phyloP scores from a whole-genome alignment of 1,140 invertebrate species.

The Brachionus rubens region DNA sequence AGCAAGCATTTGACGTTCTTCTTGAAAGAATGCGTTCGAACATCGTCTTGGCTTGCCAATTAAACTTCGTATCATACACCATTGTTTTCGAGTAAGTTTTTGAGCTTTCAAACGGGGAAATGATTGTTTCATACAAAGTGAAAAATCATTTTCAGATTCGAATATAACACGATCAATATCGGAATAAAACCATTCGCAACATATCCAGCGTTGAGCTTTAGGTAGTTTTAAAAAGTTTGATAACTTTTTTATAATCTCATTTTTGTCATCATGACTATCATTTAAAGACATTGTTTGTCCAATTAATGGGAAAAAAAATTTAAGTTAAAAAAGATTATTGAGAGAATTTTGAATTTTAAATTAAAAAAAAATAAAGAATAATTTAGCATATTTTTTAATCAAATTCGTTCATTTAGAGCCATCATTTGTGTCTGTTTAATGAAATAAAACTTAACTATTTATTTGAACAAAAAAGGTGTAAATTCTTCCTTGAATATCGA shows the following conservation, averaged over 20 bases:
- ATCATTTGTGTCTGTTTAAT: too few species aligned
- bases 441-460: too few species aligned
- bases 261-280: background rate
- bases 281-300: too few species aligned
- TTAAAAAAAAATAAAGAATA: too few species aligned
- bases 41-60: constrained; percentile 88
- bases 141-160: constrained; percentile 92
- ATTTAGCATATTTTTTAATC: too few species aligned
- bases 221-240: constrained; percentile 94
- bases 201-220: constrained; percentile 98
- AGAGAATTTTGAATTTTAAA: too few species aligned
- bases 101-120: constrained; percentile 86
- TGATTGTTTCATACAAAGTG: constrained; percentile 84
- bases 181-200: constrained; percentile 98
- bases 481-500: too few species aligned
- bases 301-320: too few species aligned
- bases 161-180: constrained; percentile 93
- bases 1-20: constrained; percentile 84
- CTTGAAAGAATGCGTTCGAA: constrained; percentile 81
- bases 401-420: too few species aligned
- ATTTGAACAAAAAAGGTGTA: too few species aligned
- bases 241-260: constrained; percentile 63
- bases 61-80: constrained; percentile 87
- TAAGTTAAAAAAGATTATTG: too few species aligned
- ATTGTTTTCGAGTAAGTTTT: constrained; percentile 82